Evolutionary conservation across 1,140 invertebrate genomes (phyloP).

Genomic region (Periplaneta americana): DNA sequence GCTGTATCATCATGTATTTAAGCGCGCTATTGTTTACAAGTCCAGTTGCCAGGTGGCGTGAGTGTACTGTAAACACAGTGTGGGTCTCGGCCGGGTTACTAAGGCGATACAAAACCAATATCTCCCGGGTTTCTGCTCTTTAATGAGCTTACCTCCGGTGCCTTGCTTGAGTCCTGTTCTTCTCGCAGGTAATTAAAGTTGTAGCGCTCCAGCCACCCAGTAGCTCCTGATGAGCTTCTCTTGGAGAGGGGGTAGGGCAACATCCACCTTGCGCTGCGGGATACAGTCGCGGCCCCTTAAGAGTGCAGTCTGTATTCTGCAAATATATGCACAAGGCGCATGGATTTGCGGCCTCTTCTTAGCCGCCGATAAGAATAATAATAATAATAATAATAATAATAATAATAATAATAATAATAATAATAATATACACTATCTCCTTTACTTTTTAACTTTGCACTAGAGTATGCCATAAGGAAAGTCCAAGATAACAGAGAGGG

Average conservation of each 20-base stretch:
- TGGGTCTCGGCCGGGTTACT: not conserved
- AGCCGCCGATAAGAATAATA: too few species aligned
- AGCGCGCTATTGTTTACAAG: too few species aligned
- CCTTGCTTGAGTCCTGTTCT: not conserved
- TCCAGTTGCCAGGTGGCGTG: not conserved
- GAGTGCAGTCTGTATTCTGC: too few species aligned
- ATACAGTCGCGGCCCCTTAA: not conserved
- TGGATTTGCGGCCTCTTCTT: too few species aligned
- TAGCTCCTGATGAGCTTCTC: not conserved
- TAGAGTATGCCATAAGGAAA: too few species aligned
- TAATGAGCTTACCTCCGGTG: not conserved
- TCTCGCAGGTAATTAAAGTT: not conserved
- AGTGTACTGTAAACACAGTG: not conserved
- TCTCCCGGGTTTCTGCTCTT: not conserved
- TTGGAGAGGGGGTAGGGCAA: not conserved
- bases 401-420: too few species aligned
- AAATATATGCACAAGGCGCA: too few species aligned
- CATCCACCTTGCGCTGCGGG: not conserved
- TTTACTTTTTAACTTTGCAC: too few species aligned
- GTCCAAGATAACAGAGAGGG: too few species aligned
- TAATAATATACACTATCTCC: too few species aligned
- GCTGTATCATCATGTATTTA: not conserved
- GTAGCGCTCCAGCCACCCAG: not conserved
- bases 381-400: too few species aligned
- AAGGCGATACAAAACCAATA: not conserved